These are phyloP conservation scores for Drosophila repleta DNA, from an alignment of 1,140 invertebrate species.

Conservation along the genomic window DNA sequence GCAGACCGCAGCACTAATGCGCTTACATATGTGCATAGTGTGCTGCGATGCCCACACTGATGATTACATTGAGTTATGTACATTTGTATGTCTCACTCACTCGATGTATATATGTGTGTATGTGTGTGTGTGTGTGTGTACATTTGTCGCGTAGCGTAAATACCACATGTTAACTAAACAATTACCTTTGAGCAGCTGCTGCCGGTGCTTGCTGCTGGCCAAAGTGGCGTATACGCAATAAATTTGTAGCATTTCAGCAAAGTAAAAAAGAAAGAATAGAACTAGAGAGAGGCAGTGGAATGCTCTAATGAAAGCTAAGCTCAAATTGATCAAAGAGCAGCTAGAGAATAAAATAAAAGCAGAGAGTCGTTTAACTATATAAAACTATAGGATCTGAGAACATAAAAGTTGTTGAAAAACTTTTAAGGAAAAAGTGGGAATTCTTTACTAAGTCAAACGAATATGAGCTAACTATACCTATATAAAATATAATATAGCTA, in stretches of 20 bases:
- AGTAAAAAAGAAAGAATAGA: neutral
- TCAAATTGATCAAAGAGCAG: neutral
- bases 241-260: conserved; percentile 16
- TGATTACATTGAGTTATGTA: conserved; percentile 46
- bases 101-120: neutral
- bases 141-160: conserved; percentile 57
- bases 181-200: conserved; percentile 56
- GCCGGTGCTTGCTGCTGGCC: conserved; percentile 29
- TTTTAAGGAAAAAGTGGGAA: too few species aligned
- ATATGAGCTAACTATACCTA: too few species aligned
- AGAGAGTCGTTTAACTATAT: too few species aligned
- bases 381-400: too few species aligned
- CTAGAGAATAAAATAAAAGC: neutral
- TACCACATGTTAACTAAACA: conserved; percentile 80
- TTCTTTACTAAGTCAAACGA: too few species aligned
- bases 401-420: too few species aligned
- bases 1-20: conserved; percentile 74
- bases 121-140: conserved; percentile 30
- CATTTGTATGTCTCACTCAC: conserved; percentile 14
- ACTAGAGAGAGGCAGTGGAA: neutral
- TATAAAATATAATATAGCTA: too few species aligned
- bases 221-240: conserved; percentile 62
- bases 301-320: neutral
- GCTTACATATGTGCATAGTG: conserved; percentile 53
- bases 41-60: conserved; percentile 27